phyloP scores from a whole-genome alignment of 1,140 invertebrate genomes.

The Rhopalosiphum maidis region DNA sequence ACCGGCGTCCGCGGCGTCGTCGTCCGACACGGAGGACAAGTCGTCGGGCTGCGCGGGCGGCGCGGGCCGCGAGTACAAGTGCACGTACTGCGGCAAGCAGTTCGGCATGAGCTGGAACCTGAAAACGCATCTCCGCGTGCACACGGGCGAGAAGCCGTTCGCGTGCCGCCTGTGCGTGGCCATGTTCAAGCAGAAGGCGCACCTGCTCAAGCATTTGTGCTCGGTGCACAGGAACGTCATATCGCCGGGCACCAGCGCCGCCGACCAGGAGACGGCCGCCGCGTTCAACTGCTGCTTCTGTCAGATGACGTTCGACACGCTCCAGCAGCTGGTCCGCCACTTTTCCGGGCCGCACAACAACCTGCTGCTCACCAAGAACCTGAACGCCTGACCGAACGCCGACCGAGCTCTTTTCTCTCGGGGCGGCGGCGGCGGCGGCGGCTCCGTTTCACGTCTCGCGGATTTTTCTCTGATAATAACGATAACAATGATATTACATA shows the following conservation, averaged over 20 bases:
- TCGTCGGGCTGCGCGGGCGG: constrained; percentile 31
- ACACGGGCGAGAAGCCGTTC: constrained; percentile 87
- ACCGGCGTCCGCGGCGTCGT: background rate
- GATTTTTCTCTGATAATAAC: background rate
- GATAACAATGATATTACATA: too few species aligned
- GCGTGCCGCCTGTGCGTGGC: constrained; percentile 84
- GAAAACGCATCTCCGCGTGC: constrained; percentile 83
- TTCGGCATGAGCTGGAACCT: constrained; percentile 90
- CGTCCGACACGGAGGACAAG: constrained; percentile 33
- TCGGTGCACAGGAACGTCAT: constrained; percentile 86
- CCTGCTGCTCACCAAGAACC: constrained; percentile 82
- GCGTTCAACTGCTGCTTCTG: constrained; percentile 86
- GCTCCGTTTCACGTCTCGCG: background rate
- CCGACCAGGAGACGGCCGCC: constrained; percentile 65
- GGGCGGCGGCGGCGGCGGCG: too few species aligned
- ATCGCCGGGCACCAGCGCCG: constrained; percentile 73
- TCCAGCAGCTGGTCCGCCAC: constrained; percentile 83
- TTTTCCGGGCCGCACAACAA: constrained; percentile 86
- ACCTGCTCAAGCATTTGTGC: constrained; percentile 82
- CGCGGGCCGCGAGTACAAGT: constrained; percentile 78
- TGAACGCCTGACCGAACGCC: constrained; percentile 66
- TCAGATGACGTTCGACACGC: constrained; percentile 79
- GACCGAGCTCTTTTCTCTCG: accelerated
- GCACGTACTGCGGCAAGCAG: constrained; percentile 86
- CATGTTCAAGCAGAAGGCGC: constrained; percentile 89